These are phyloP conservation scores for Melinopterus prodromus DNA, from an alignment of 2,888 invertebrate species.

Conservation along the genomic window DNA sequence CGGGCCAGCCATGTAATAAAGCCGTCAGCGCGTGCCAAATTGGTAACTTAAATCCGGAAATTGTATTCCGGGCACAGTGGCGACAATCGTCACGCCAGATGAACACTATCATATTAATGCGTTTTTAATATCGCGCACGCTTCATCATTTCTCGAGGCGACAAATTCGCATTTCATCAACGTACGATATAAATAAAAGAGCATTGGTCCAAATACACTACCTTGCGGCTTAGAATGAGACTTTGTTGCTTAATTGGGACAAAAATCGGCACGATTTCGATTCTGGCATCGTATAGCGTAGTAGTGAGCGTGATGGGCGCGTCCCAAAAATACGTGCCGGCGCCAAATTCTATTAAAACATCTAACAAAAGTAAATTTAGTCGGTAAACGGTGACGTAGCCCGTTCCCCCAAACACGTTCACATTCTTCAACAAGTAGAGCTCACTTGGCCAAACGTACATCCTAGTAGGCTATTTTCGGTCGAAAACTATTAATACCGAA, in stretches of 20 bases:
- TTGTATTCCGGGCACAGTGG: background rate
- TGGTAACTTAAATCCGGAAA: background rate
- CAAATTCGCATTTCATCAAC: background rate
- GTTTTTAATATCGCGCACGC: background rate
- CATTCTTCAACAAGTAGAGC: slow-evolving; percentile 18
- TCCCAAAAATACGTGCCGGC: slow-evolving; percentile 5
- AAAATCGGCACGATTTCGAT: background rate
- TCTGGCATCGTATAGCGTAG: background rate
- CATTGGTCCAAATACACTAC: too few relatives aligned
- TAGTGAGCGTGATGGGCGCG: background rate
- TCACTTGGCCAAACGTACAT: slow-evolving; percentile 18
- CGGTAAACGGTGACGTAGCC: slow-evolving; percentile 5
- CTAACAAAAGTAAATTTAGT: slow-evolving; percentile 27
- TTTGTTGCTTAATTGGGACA: slow-evolving; percentile 15
- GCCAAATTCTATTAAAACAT: slow-evolving; percentile 26
- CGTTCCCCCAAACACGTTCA: slow-evolving; percentile 6
- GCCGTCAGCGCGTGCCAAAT: background rate
- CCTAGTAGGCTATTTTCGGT: slow-evolving; percentile 22
- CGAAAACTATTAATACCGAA: slow-evolving; percentile 16
- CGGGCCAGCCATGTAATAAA: background rate
- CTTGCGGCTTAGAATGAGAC: too few relatives aligned
- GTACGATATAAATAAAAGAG: too few relatives aligned
- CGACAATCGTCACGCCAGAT: background rate
- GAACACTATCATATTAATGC: background rate
- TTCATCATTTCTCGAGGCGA: background rate